A percentile compares a stretch with the other conserved stretches of the same genome.
These are phyloP conservation scores for Mamestra configurata DNA, from an alignment of 1,140 invertebrate species.

Conservation along the genomic window DNA sequence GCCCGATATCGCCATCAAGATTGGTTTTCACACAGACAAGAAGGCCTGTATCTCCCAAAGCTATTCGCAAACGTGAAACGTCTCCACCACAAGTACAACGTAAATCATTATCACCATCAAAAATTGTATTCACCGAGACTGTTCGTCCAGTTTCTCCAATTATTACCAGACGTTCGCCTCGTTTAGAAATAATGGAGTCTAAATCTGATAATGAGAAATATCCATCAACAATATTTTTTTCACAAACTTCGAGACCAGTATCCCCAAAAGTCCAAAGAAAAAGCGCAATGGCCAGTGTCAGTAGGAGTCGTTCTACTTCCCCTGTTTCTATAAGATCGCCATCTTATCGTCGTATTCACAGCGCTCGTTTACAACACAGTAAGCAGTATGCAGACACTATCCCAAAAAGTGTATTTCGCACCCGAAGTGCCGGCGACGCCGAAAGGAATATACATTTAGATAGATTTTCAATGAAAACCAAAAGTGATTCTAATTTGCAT, in stretches of 20 bases:
- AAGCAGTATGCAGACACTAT: conserved; percentile 68
- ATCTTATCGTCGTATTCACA: conserved; percentile 90
- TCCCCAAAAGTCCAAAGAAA: conserved; percentile 78
- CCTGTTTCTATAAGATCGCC: conserved; percentile 90
- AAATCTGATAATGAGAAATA: conserved; percentile 55
- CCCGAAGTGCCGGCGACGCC: conserved; percentile 90
- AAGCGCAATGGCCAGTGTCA: conserved; percentile 49
- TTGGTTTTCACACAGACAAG: conserved; percentile 80
- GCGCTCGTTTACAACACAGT: conserved; percentile 78
- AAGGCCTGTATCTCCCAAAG: conserved; percentile 75
- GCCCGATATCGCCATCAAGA: conserved; percentile 71
- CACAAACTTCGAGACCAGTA: conserved; percentile 77
- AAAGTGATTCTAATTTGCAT: conserved; percentile 77
- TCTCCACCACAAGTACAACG: conserved; percentile 57
- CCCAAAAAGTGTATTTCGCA: conserved; percentile 85
- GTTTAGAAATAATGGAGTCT: conserved; percentile 40
- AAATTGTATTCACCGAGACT: conserved; percentile 74
- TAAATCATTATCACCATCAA: conserved; percentile 70
- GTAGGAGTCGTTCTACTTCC: conserved; percentile 84
- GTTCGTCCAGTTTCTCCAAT: conserved; percentile 69
- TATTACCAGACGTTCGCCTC: conserved; percentile 57
- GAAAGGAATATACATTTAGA: conserved; percentile 74
- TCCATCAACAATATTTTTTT: conserved; percentile 76
- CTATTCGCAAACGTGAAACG: conserved; percentile 60
- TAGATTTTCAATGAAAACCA: conserved; percentile 62